phyloP scores from a whole-genome alignment of 2,888 invertebrate genomes.

The Idaea aversata region DNA sequence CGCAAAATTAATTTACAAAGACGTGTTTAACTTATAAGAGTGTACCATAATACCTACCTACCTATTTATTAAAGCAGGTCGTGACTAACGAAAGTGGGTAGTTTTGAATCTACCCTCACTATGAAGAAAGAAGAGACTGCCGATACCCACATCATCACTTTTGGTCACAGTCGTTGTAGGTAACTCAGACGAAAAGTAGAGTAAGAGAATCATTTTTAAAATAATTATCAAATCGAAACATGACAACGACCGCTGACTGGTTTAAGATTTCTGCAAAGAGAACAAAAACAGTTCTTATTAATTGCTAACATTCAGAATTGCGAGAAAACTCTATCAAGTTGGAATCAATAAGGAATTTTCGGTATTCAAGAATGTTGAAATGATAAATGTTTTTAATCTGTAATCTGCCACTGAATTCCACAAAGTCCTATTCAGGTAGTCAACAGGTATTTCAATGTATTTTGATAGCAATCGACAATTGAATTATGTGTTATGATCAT shows the following conservation, averaged over 20 bases:
- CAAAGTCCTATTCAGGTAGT: constrained; percentile 56
- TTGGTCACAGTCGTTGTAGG: too few relatives aligned
- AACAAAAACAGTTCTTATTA: constrained; percentile 35
- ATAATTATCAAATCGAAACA: background rate
- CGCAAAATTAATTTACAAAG: background rate
- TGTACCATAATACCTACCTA: too few relatives aligned
- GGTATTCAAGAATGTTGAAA: constrained; percentile 60
- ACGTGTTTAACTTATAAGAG: too few relatives aligned
- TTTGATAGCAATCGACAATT: constrained; percentile 47
- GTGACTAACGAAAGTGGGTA: too few relatives aligned
- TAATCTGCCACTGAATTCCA: constrained; percentile 76
- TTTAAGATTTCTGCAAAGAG: constrained; percentile 18
- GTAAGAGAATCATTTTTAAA: background rate
- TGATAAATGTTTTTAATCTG: constrained; percentile 69
- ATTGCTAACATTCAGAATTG: constrained; percentile 35
- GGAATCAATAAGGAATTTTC: constrained; percentile 54
- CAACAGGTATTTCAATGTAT: constrained; percentile 31
- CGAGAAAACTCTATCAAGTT: constrained; percentile 53
- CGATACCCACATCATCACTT: too few relatives aligned
- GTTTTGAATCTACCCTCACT: too few relatives aligned
- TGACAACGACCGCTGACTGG: background rate
- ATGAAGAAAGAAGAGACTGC: too few relatives aligned
- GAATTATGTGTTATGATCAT: constrained; percentile 21
- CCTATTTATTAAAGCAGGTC: too few relatives aligned
- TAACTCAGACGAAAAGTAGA: too few relatives aligned